Evolutionary conservation across 2,797 vertebrate genomes (phyloP).

Genomic region (Melopsittacus undulatus): DNA sequence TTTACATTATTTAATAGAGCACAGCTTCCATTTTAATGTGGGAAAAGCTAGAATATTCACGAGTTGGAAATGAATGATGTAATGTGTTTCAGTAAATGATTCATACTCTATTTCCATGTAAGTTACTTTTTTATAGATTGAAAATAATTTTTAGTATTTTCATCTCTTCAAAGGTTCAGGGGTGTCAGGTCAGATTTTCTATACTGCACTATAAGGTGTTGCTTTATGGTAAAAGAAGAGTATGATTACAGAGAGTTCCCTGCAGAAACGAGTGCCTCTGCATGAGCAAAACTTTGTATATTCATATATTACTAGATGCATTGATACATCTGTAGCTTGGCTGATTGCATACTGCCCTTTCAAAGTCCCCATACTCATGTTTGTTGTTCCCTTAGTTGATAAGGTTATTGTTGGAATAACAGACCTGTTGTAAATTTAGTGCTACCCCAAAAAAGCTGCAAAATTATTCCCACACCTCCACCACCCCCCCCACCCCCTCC

Average conservation of each 20-base stretch:
- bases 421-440: not conserved
- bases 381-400: not conserved
- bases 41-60: not conserved
- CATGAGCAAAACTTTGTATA: not conserved
- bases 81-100: not conserved
- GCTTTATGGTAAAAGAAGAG: not conserved
- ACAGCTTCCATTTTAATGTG: not conserved
- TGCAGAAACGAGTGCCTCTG: not conserved
- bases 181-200: not conserved
- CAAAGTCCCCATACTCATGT: not conserved
- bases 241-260: not conserved
- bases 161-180: not conserved
- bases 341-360: not conserved
- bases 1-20: not conserved
- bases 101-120: not conserved
- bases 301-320: not conserved
- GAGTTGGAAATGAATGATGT: not conserved
- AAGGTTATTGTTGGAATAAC: not conserved
- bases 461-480: accelerated
- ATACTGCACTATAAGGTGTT: not conserved
- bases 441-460: not conserved
- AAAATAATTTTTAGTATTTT: not conserved
- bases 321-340: not conserved
- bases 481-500: accelerated
- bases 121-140: not conserved